Percentiles rank a stretch among this genome's conserved stretches.
These are phyloP conservation scores for Oncorhynchus gorbuscha DNA, from an alignment of 2,113 vertebrate genomes.

Conservation along the genomic window DNA sequence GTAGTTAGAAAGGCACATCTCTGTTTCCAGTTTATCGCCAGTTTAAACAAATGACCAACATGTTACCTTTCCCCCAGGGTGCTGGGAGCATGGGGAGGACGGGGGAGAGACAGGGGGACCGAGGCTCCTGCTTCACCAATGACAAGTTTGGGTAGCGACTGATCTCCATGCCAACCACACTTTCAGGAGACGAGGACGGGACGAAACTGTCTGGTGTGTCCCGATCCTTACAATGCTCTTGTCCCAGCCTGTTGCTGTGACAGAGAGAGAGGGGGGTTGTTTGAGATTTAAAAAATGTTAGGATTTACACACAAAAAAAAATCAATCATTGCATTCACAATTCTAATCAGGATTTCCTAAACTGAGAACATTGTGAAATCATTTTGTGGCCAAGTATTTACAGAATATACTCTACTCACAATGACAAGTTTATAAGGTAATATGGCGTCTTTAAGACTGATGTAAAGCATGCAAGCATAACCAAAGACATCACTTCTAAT, in stretches of 20 bases:
- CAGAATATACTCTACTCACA: background rate
- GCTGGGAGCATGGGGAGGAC: conserved; percentile 90
- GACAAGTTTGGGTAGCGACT: conserved; percentile 92
- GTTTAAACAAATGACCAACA: background rate
- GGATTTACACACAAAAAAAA: too few species aligned
- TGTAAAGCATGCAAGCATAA: background rate
- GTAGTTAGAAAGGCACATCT: too few species aligned
- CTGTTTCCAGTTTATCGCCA: background rate
- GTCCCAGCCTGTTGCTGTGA: conserved; percentile 73
- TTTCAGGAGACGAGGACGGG: conserved; percentile 96
- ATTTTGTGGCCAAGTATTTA: background rate
- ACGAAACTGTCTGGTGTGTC: conserved; percentile 96
- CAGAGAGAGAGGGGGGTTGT: background rate
- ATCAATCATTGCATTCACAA: too few species aligned
- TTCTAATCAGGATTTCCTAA: too few species aligned
- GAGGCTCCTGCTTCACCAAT: conserved; percentile 88
- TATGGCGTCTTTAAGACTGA: too few species aligned
- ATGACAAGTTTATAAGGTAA: too few species aligned
- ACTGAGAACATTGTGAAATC: background rate
- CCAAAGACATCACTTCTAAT: background rate
- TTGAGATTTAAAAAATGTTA: background rate
- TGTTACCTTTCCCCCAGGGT: conserved; percentile 85
- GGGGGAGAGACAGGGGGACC: conserved; percentile 88
- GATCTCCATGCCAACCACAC: conserved; percentile 90
- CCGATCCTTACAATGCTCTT: conserved; percentile 88